Percentiles rank a stretch among this genome's conserved stretches.
Conservation (phyloP, 2,888 invertebrate species). For the Dryadula phaetusa region DNA sequence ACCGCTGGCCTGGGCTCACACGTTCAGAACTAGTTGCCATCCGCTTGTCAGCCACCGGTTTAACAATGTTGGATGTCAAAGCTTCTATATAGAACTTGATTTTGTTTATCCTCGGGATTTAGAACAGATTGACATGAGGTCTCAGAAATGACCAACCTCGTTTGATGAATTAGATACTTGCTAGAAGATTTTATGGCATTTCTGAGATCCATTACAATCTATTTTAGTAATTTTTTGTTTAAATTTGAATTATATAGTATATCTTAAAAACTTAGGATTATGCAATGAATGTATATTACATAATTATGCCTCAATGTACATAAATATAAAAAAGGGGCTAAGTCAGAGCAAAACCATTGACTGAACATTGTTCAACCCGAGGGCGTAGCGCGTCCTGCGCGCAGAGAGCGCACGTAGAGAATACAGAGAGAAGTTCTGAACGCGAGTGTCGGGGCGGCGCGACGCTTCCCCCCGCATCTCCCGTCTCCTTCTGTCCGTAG, state of each 20-base stretch:
- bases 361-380: conserved; percentile 43
- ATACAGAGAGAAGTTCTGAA: conserved; percentile 57
- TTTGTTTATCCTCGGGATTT: neutral
- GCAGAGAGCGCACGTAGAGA: neutral
- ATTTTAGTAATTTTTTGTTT: neutral
- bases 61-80: conserved; percentile 44
- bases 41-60: conserved; percentile 44
- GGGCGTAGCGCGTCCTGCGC: conserved; percentile 20
- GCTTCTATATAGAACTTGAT: conserved; percentile 16
- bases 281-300: neutral
- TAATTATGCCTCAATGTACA: neutral
- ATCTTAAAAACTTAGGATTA: neutral
- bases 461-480: conserved; percentile 82
- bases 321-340: neutral
- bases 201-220: conserved; percentile 5
- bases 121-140: conserved; percentile 4
- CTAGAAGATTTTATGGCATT: neutral
- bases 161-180: neutral
- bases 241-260: neutral
- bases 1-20: conserved; percentile 63
- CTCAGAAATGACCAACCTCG: neutral
- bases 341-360: neutral
- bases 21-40: conserved; percentile 62
- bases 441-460: conserved; percentile 59
- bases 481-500: conserved; percentile 84